Evolutionary conservation across 2,113 vertebrate species (phyloP), one percentile per base, ranked within the genome.

Genomic region (Oreochromis tanganicae): DNA sequence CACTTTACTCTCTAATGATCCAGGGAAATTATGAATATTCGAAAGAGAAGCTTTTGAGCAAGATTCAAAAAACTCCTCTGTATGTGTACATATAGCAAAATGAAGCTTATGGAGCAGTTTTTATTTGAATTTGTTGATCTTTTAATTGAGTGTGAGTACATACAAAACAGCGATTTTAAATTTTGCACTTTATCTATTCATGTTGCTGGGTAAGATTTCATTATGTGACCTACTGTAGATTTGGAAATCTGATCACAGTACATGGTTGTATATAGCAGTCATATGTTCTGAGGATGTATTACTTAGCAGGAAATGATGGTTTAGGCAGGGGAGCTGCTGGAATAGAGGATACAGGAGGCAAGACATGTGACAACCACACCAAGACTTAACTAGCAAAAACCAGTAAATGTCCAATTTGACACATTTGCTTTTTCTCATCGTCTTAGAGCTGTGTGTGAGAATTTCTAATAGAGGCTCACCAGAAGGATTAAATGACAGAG

Each of bases 1-100:
- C 57, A 80, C 87, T 87, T 91, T 89, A 86, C 83, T 88, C 87
- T 84, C 24, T 83, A 38, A 78, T 86, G 55, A 88, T 89, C 66
- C 32, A 75, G 19, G 41, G n/a, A 79, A 82, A 78, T 81, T 13
- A 84, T 81, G 59, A 63, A 43, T 56, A 66, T 86, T 36, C 21
- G 19, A 52, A 80, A 38, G 52, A 38, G 27, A 16, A 50, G 46
- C 16, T 78, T 50, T 78, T 50, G 4, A 52, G 10, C 46, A n/a
- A 52, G 63, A 41, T 24, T 68, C 0, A 41, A 41, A 68, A 68
- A 68, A n/a, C 63, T 68, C 1, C n/a, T 68, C 27, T 79, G 8
- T 80, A 5, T 46, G 17, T 19, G n/a, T 34, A 66, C 32, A 78
- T 36, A 29, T 19, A 29, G 17, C 55, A 46, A 79, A 17, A 57